Percentiles rank a stretch among this genome's conserved stretches.
Evolutionary conservation across 2,888 invertebrate genomes (phyloP).

Genomic region (Rhogogaster chlorosoma): DNA sequence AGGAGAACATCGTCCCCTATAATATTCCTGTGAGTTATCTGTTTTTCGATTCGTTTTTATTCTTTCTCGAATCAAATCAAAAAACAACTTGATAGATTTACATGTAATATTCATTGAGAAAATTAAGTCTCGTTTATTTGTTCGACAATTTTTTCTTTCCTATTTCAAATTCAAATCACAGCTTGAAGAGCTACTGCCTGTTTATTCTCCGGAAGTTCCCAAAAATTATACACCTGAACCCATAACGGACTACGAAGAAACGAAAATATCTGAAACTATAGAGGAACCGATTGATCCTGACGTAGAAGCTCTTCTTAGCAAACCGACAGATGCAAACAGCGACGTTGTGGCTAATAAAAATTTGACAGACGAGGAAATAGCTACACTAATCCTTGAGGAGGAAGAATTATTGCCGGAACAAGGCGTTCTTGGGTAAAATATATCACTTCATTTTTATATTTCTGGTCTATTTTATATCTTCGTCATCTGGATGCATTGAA

Average conservation of each 20-base stretch:
- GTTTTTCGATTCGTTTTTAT: neutral
- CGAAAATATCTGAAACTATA: conserved; percentile 66
- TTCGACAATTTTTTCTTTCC: neutral
- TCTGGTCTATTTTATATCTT: neutral
- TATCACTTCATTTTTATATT: neutral
- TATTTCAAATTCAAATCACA: conserved; percentile 42
- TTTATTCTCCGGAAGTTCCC: conserved; percentile 46
- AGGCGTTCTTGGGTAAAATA: conserved; percentile 83
- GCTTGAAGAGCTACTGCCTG: conserved; percentile 60
- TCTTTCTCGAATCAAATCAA: neutral
- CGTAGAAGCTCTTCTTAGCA: conserved; percentile 61
- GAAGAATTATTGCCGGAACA: conserved; percentile 85
- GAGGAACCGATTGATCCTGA: conserved; percentile 41
- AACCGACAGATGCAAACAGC: conserved; percentile 71
- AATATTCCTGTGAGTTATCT: conserved; percentile 72
- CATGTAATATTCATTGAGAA: neutral
- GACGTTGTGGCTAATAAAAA: conserved; percentile 74
- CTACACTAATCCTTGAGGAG: conserved; percentile 84
- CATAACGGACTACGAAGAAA: conserved; percentile 56
- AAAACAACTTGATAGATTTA: neutral
- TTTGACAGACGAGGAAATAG: conserved; percentile 84
- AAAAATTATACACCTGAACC: conserved; percentile 64
- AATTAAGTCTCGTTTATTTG: neutral
- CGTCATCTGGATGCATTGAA: neutral
- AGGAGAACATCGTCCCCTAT: conserved; percentile 75